Conservation (phyloP, 64 coral and sea anemone genomes). For the Astreopora myriophthalma region DNA sequence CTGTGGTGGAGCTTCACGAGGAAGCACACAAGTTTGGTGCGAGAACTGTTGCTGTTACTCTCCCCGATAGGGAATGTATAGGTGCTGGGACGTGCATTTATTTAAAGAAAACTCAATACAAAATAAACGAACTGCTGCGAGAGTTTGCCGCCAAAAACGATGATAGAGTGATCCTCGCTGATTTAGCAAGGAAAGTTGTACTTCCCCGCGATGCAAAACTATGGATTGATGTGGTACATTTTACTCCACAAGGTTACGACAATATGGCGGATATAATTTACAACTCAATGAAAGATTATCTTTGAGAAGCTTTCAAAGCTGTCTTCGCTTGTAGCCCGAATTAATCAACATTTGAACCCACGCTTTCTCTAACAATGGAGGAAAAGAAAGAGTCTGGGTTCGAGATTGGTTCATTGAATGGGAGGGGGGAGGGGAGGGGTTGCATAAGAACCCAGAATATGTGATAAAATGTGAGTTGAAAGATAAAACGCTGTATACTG, state of each 20-base stretch:
- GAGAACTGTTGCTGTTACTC: constrained; percentile 54
- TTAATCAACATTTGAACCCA: too few relatives aligned
- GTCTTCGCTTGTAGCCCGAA: too few relatives aligned
- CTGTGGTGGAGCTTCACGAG: constrained; percentile 52
- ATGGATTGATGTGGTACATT: constrained; percentile 58
- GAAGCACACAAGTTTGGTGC: constrained; percentile 25
- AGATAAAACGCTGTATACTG: too few relatives aligned
- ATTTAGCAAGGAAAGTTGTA: constrained; percentile 19
- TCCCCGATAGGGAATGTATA: constrained; percentile 69
- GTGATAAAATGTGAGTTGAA: too few relatives aligned
- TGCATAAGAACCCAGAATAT: too few relatives aligned
- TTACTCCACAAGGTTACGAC: constrained; percentile 60
- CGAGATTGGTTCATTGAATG: too few relatives aligned
- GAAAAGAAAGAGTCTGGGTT: too few relatives aligned
- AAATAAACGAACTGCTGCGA: constrained; percentile 59
- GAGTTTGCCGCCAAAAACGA: constrained; percentile 16
- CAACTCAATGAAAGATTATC: constrained; percentile 21
- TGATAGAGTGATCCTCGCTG: constrained; percentile 41
- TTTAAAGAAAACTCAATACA: neutral
- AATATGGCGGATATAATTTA: constrained; percentile 78
- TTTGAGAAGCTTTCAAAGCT: too few relatives aligned
- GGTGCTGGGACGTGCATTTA: constrained; percentile 21
- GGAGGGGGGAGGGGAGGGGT: too few relatives aligned
- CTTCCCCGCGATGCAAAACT: neutral
- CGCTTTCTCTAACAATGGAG: too few relatives aligned